Evolutionary conservation across 2,888 invertebrate species (phyloP).

Genomic region (Perizoma affinitatum): DNA sequence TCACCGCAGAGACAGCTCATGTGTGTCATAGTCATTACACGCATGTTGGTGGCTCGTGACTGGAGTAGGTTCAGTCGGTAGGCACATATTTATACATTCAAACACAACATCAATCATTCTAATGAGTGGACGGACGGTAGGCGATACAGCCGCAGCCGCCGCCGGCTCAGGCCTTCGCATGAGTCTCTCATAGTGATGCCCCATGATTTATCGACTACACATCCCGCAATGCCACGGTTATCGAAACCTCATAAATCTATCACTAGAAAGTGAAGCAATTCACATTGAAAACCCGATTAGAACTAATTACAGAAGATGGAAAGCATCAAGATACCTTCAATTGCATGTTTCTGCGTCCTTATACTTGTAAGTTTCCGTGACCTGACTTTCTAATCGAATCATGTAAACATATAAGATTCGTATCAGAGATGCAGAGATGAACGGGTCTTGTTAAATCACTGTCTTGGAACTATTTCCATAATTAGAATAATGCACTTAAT

Average conservation of each 20-base stretch:
- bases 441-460: conserved; percentile 39
- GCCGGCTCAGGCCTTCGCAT: conserved; percentile 55
- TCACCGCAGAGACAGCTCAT: conserved; percentile 33
- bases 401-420: conserved; percentile 42
- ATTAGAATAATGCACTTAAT: conserved; percentile 39
- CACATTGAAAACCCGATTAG: conserved; percentile 39
- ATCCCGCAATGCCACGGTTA: conserved; percentile 38
- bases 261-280: conserved; percentile 37
- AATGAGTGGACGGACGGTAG: conserved; percentile 70
- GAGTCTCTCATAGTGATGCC: conserved; percentile 57
- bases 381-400: conserved; percentile 43
- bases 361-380: conserved; percentile 40
- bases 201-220: conserved; percentile 48
- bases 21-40: conserved; percentile 55
- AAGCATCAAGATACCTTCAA: conserved; percentile 34
- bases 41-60: conserved; percentile 64
- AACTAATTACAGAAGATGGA: conserved; percentile 38
- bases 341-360: conserved; percentile 38
- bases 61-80: conserved; percentile 57
- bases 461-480: conserved; percentile 37
- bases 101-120: conserved; percentile 81
- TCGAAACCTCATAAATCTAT: conserved; percentile 44
- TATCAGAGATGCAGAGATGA: conserved; percentile 40
- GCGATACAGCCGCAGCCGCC: conserved; percentile 50
- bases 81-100: conserved; percentile 75